Evolutionary conservation across 2,113 vertebrate genomes (phyloP).

Genomic region (Amia ocellicauda): DNA sequence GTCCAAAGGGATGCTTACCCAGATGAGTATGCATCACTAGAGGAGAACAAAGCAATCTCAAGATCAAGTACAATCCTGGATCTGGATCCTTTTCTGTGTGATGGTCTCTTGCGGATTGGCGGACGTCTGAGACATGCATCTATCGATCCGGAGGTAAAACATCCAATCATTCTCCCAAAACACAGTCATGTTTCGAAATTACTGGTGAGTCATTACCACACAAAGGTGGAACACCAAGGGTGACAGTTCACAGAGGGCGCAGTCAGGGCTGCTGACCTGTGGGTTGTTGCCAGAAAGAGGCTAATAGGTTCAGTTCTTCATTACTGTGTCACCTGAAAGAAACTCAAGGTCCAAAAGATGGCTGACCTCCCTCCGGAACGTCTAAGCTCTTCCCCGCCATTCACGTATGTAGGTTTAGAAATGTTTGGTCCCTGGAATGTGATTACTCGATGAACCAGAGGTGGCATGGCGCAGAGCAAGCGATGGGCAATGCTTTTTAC

Average conservation of each 20-base stretch:
- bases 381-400: too few species aligned
- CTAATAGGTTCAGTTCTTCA: constrained; percentile 7
- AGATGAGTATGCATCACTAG: constrained; percentile 11
- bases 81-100: neutral
- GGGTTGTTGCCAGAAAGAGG: constrained; percentile 11
- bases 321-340: neutral
- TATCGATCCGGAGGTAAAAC: neutral
- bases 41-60: neutral
- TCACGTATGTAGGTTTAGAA: too few species aligned
- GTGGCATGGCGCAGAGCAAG: too few species aligned
- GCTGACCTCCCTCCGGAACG: too few species aligned
- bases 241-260: constrained; percentile 21
- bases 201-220: constrained; percentile 22
- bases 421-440: neutral
- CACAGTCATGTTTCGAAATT: constrained; percentile 17
- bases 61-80: constrained; percentile 21
- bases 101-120: constrained; percentile 3
- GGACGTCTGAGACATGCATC: neutral
- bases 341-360: too few species aligned
- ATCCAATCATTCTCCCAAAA: neutral
- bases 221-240: constrained; percentile 26
- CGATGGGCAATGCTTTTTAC: too few species aligned
- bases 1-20: constrained; percentile 19
- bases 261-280: constrained; percentile 15
- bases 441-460: too few species aligned